Evolutionary conservation across 2,113 vertebrate genomes (phyloP).

Genomic region (Mola mola): DNA sequence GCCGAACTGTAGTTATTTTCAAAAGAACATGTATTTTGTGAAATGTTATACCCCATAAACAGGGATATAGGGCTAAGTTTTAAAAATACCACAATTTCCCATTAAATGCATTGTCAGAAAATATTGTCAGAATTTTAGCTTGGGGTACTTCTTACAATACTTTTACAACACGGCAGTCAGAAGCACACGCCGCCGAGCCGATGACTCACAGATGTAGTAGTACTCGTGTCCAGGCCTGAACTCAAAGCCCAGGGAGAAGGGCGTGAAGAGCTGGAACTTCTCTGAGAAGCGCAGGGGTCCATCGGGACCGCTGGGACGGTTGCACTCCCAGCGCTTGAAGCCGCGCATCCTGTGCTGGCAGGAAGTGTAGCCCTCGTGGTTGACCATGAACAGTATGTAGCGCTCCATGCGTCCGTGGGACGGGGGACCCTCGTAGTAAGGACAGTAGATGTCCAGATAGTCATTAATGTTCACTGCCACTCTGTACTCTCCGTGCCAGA

Average conservation of each 20-base stretch:
- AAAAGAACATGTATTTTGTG: too few species aligned
- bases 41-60: too few species aligned
- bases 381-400: slow-evolving; percentile 97
- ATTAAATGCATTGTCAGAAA: too few species aligned
- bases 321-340: slow-evolving; percentile 98
- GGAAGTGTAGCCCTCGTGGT: slow-evolving; percentile 89
- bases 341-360: slow-evolving; percentile 94
- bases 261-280: slow-evolving; percentile 99
- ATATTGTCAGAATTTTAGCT: too few species aligned
- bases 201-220: slow-evolving; percentile 95
- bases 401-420: slow-evolving; percentile 90
- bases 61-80: too few species aligned
- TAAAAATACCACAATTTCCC: too few species aligned
- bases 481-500: slow-evolving; percentile 91
- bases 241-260: slow-evolving; percentile 97
- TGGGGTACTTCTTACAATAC: too few species aligned
- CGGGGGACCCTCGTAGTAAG: slow-evolving; percentile 89
- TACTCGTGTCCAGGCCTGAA: slow-evolving; percentile 96
- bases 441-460: slow-evolving; percentile 98
- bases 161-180: too few species aligned
- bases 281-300: slow-evolving; percentile 96
- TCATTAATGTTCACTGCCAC: slow-evolving; percentile 97
- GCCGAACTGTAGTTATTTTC: too few species aligned
- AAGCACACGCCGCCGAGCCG: too few species aligned
- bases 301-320: slow-evolving; percentile 89